Base-by-base conservation (phyloP, 1,140 invertebrate genomes). In the Globodera ellingtonae region DNA sequence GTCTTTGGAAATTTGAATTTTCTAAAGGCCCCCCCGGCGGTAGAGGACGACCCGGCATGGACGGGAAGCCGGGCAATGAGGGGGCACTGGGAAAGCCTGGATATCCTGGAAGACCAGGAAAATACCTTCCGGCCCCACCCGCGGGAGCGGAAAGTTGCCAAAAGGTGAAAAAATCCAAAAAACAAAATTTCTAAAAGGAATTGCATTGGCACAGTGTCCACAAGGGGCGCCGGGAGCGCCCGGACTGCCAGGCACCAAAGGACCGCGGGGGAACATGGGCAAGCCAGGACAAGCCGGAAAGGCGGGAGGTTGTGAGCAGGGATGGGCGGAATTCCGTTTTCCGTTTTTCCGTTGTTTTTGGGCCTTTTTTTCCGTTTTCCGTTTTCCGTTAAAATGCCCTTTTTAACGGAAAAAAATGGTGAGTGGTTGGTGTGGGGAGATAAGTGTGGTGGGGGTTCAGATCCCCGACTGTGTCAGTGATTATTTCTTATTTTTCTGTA, bases 61-160 rank as follows among this genome's bases (percentile, higher is more conserved):
- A 84, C 69, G 82, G 82, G 82, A 24, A 44, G 13, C 78, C 82
- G 4, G 83, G 83, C 44, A 77, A 83, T 47, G 83, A 84, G n/a
- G 83, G 69, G 21, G 44, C 21, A n/a, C 83, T 79, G 47, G 82
- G 86, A 74, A 76, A 83, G 65, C 50, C 72, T 10, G 86, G 86
- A 71, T 47, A 78, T 18, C 85, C 83, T 13, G 86, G 85, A 13
- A 62, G 79, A 24, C 65, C 35, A 47, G 80, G 86, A 75, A 89
- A 86, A 66, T 88, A 88, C 74, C 70, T 88, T 0, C 87, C 86
- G 13, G 87, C 86, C 0, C 86, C 87, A 13, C 85, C 84, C 52
- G 66, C 84, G 48, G 88, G 85, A 15, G 75, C 75, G 6, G 88
- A 89, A 48, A 82, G 87, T 24, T 88, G 86, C 62, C 86, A 88